These are phyloP conservation scores for Aptenodytes patagonicus DNA, from an alignment of 2,113 vertebrate genomes.

Conservation along the genomic window DNA sequence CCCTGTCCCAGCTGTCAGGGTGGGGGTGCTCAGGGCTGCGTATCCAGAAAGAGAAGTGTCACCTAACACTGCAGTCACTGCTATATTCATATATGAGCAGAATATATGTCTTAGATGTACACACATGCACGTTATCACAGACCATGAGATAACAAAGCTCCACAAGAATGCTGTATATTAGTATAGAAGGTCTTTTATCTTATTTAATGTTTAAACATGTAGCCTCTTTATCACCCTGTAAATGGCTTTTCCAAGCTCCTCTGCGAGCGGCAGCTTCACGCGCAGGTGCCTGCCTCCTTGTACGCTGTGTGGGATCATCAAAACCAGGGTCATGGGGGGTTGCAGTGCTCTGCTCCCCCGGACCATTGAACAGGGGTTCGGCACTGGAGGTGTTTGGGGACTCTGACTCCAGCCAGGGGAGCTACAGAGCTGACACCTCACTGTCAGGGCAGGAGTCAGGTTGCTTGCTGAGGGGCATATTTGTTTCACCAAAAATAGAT, in stretches of 20 bases:
- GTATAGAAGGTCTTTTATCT: no score
- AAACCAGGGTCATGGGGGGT: not conserved
- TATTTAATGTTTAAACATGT: not conserved
- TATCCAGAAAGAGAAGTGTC: not conserved
- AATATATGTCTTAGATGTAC: not conserved
- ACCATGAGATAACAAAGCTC: not conserved
- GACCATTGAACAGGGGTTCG: not conserved
- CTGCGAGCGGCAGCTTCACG: not conserved
- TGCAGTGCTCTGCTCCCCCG: not conserved
- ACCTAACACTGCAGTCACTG: not conserved
- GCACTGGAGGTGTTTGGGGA: no score
- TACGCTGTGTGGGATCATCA: fast-evolving
- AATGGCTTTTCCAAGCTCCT: not conserved
- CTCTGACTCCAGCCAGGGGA: not conserved
- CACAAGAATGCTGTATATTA: not conserved
- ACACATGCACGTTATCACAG: not conserved
- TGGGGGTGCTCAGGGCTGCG: not conserved
- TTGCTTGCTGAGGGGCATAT: not conserved
- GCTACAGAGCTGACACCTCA: not conserved
- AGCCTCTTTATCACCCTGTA: not conserved
- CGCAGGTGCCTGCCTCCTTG: not conserved
- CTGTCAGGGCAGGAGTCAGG: not conserved
- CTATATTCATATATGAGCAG: not conserved
- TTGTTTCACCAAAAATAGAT: not conserved
- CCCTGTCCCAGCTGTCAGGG: not conserved